Evolutionary conservation across 2,888 invertebrate species (phyloP), one percentile per base, ranked within the genome.

Genomic region (Agrilus mali): DNA sequence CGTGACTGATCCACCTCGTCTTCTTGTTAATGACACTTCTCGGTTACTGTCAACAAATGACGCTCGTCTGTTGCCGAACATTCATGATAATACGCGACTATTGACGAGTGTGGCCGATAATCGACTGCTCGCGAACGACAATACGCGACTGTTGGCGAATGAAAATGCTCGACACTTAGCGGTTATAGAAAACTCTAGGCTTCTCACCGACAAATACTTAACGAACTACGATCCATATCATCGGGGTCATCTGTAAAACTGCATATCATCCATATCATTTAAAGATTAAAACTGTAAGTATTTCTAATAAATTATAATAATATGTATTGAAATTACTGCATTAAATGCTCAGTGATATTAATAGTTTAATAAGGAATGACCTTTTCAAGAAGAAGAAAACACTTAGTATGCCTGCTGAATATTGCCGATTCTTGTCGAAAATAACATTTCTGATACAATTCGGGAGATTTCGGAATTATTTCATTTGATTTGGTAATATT

Each of bases 151-250:
- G 33, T 44, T 64, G 35, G 51, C 55, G 16, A 60, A 58, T 49
- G 65, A 63, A 41, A 60, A 60, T 50, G 54, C 56, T 7, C 51
- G 65, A 44, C 63, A 65, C 53, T 55, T 66, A 48, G 58, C 60
- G 16, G 61, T 62, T 34, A 57, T 61, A 37, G 66, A 65, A 44
- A 60, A 60, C 47, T 56, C 63, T 15, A 56, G 65, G 44, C 53
- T 66, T 45, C 52, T 67, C 48, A 56, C 64, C n/a, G 67, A 67
- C 55, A 68, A 67, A 46, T 68, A 67, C 59, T 55, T 68, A 44
- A 52, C 62, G 7, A 65, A 60, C 47, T 67, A 67, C 53, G 66
- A 67, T 58, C 64, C 66, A 31, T 68, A 67, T 59, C 64, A 65
- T 49, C 54, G 66, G 39, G 64, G 65, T 10, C 66, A 67, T 55